Evolutionary conservation across 2,797 vertebrate species (phyloP).

Genomic region (Macroramphosus scolopax): DNA sequence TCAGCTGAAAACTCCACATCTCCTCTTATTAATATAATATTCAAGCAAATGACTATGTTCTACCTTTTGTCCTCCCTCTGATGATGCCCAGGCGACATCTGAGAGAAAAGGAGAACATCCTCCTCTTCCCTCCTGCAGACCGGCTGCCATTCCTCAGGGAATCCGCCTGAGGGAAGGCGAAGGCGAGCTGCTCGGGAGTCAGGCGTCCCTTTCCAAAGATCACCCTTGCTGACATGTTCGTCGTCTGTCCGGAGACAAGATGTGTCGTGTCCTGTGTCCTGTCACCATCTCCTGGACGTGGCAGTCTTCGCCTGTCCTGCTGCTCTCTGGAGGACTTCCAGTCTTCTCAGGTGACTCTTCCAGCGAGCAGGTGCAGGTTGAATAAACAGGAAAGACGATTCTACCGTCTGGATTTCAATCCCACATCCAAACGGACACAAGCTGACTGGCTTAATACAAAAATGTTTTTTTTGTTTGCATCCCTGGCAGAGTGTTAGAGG

Average conservation of each 20-base stretch:
- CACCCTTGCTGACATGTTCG: slow-evolving; percentile 62
- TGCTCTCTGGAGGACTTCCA: slow-evolving; percentile 56
- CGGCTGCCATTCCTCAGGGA: slow-evolving; percentile 58
- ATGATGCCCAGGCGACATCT: slow-evolving; percentile 79
- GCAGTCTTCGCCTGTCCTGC: slow-evolving; percentile 38
- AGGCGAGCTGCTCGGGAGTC: slow-evolving; percentile 60
- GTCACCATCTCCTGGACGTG: slow-evolving; percentile 31
- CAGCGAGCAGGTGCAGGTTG: slow-evolving; percentile 15
- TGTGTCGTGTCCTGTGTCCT: slow-evolving; percentile 27
- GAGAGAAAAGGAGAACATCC: slow-evolving; percentile 78
- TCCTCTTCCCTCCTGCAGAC: slow-evolving; percentile 65
- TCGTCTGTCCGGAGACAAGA: slow-evolving; percentile 36
- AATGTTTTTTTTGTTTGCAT: slow-evolving; percentile 47
- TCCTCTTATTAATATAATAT: no score
- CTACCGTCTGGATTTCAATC: slow-evolving; percentile 12
- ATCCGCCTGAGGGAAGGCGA: slow-evolving; percentile 55
- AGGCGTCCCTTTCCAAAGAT: slow-evolving; percentile 57
- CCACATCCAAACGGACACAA: slow-evolving; percentile 41
- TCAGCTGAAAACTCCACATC: no score
- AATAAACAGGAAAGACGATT: background rate
- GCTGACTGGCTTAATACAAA: slow-evolving; percentile 46
- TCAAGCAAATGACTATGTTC: no score
- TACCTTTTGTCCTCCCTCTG: slow-evolving; percentile 74
- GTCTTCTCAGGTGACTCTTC: slow-evolving; percentile 40
- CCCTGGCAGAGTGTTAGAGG: slow-evolving; percentile 45